Percentiles rank a stretch among this genome's conserved stretches.
Conservation (phyloP, 2,113 vertebrate species). For the Megaceryle maxima region DNA sequence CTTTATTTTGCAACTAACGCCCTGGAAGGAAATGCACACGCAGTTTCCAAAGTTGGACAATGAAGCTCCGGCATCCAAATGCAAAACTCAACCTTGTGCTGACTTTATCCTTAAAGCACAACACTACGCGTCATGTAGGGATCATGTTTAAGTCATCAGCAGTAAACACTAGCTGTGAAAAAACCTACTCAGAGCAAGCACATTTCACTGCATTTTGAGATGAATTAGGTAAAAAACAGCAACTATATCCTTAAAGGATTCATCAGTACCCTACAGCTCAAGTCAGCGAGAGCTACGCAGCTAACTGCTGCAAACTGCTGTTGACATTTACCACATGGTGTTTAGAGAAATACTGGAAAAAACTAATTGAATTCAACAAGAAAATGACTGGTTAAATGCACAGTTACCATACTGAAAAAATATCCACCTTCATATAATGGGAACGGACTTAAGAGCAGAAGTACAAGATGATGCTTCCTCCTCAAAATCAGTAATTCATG, state of each 20-base stretch:
- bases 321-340: not conserved
- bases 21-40: not conserved
- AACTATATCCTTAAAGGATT: slow-evolving; percentile 36
- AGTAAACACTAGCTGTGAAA: not conserved
- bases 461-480: not conserved
- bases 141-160: not conserved
- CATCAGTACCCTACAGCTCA: not conserved
- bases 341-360: not conserved
- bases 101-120: not conserved
- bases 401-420: not conserved
- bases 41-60: not conserved
- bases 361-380: not conserved
- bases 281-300: not conserved
- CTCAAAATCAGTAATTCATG: not conserved
- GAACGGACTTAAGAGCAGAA: not conserved
- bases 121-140: not conserved
- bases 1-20: not conserved
- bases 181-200: not conserved
- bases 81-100: not conserved
- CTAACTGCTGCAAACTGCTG: not conserved
- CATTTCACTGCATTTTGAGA: slow-evolving; percentile 16
- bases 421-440: not conserved
- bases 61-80: rapidly evolving
- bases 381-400: slow-evolving; percentile 16
- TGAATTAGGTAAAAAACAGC: slow-evolving; percentile 41